These are phyloP conservation scores for Holothuria leucospilota DNA, from an alignment of 53 echinoderm and acorn worm species.

Conservation along the genomic window DNA sequence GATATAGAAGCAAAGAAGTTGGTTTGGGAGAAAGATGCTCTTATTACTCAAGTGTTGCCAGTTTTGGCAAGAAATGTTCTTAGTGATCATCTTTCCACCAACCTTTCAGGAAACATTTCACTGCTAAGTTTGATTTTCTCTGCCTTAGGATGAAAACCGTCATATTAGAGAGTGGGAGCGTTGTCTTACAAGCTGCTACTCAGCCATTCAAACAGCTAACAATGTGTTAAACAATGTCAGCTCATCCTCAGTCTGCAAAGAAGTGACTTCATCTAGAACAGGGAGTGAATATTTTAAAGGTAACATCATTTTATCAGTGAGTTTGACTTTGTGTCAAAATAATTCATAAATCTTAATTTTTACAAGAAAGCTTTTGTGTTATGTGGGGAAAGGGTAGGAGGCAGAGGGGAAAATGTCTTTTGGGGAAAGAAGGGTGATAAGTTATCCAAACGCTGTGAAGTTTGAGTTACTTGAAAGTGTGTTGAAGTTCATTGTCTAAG, in stretches of 20 bases:
- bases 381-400: too few relatives aligned
- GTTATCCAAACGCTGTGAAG: too few relatives aligned
- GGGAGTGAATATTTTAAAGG: slow-evolving; percentile 91
- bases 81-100: neutral
- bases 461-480: neutral
- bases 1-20: too few relatives aligned
- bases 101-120: neutral
- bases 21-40: too few relatives aligned
- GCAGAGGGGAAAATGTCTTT: too few relatives aligned
- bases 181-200: slow-evolving; percentile 85
- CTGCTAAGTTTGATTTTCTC: neutral
- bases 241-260: slow-evolving; percentile 94
- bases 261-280: slow-evolving; percentile 86
- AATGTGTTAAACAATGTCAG: slow-evolving; percentile 92
- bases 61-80: too few relatives aligned
- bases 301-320: neutral
- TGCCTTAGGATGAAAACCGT: slow-evolving; percentile 82
- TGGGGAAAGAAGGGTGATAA: too few relatives aligned
- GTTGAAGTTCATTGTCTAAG: neutral
- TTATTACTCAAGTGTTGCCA: too few relatives aligned
- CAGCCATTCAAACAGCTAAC: slow-evolving; percentile 88
- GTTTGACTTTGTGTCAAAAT: too few relatives aligned
- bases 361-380: too few relatives aligned
- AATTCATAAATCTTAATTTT: too few relatives aligned
- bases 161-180: slow-evolving; percentile 91